A percentile compares a stretch with the other conserved stretches of the same genome.
Conservation (phyloP, 2,113 vertebrate species). For the Talpa occidentalis region DNA sequence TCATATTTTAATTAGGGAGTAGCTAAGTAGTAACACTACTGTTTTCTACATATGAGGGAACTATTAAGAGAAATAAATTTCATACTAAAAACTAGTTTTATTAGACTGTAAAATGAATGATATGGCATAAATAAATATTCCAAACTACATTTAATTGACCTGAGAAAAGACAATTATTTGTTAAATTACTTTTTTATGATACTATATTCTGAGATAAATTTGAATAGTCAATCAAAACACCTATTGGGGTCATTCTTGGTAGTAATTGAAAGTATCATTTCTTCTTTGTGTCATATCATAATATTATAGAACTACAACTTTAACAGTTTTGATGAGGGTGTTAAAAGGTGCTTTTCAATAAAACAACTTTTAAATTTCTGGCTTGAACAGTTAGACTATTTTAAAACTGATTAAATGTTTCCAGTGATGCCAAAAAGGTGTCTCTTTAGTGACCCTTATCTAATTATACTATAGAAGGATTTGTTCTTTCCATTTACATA, state of each 20-base stretch:
- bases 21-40: constrained; percentile 19
- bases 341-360: constrained; percentile 10
- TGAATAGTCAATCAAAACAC: constrained; percentile 46
- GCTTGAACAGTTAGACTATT: constrained; percentile 27
- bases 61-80: constrained; percentile 33
- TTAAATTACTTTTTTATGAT: constrained; percentile 34
- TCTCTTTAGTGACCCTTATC: not conserved
- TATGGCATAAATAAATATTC: constrained; percentile 10
- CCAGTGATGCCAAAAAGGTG: not conserved
- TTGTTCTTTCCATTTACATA: not conserved
- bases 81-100: constrained; percentile 28
- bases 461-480: not conserved
- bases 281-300: not conserved
- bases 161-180: constrained; percentile 30
- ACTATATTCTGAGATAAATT: constrained; percentile 37
- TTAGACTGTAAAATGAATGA: constrained; percentile 54
- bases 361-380: not conserved
- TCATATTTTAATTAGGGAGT: not conserved
- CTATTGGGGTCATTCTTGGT: not conserved
- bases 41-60: constrained; percentile 41
- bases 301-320: not conserved
- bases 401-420: constrained; percentile 42
- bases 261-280: constrained; percentile 18
- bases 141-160: not conserved
- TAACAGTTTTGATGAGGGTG: not conserved